A percentile compares a stretch with the other conserved stretches of the same genome.
Conservation (phyloP, 2,888 invertebrate species). For the Sesia apiformis region DNA sequence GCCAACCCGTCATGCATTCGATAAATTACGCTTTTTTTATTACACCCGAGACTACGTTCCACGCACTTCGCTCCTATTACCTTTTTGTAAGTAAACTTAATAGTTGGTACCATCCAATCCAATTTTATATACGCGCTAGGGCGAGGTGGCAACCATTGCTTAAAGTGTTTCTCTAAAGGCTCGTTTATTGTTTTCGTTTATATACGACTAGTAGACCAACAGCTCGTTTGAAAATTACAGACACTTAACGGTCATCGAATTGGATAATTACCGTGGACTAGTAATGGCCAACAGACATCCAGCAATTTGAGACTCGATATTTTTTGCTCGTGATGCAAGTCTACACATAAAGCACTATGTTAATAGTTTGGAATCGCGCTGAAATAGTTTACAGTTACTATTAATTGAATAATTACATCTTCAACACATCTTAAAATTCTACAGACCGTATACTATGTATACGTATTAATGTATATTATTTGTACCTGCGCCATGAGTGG, state of each 20-base stretch:
- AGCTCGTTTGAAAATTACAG: conserved; percentile 49
- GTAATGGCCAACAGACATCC: conserved; percentile 40
- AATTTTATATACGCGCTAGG: conserved; percentile 4
- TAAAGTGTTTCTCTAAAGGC: conserved; percentile 39
- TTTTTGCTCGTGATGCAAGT: conserved; percentile 33
- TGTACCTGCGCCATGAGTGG: background rate
- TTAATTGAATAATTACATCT: conserved; percentile 25
- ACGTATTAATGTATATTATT: too few species aligned
- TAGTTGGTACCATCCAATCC: conserved; percentile 21
- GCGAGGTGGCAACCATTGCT: conserved; percentile 17
- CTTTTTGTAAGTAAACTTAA: conserved; percentile 18
- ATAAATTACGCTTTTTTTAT: conserved; percentile 19
- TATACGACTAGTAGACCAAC: conserved; percentile 25
- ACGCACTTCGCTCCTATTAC: conserved; percentile 16
- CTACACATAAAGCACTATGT: conserved; percentile 28
- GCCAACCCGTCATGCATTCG: conserved; percentile 17
- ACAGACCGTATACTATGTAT: too few species aligned
- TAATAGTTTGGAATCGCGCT: conserved; percentile 28
- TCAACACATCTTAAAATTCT: background rate
- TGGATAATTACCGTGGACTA: conserved; percentile 49
- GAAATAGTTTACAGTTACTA: conserved; percentile 28
- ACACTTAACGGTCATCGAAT: conserved; percentile 49
- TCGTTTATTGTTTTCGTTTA: conserved; percentile 46
- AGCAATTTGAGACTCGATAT: conserved; percentile 34
- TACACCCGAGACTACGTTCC: conserved; percentile 19